Evolutionary conservation across 2,888 invertebrate species (phyloP).

Genomic region (Nomada hirtipes): DNA sequence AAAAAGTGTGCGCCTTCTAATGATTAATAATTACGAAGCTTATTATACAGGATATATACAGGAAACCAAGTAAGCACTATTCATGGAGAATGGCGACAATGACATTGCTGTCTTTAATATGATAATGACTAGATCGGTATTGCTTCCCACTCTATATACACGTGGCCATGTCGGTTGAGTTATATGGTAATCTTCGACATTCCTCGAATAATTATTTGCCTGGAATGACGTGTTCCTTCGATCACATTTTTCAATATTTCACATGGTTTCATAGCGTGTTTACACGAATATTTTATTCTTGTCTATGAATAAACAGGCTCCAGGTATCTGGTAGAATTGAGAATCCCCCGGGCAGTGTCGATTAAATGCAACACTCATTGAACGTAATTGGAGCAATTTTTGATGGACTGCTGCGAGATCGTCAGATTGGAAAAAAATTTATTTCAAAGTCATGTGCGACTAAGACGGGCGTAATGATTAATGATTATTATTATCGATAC

Average conservation of each 20-base stretch:
- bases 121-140: not conserved
- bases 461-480: too few relatives aligned
- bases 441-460: too few relatives aligned
- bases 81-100: constrained; percentile 69
- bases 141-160: not conserved
- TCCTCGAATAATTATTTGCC: not conserved
- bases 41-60: too few relatives aligned
- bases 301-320: not conserved
- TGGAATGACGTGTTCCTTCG: not conserved
- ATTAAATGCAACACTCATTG: not conserved
- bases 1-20: not conserved
- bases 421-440: too few relatives aligned
- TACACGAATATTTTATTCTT: not conserved
- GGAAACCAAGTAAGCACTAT: constrained; percentile 46
- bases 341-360: not conserved
- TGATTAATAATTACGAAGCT: not conserved
- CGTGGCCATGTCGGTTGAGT: not conserved
- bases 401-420: too few relatives aligned
- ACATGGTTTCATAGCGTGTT: not conserved
- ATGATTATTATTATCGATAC: too few relatives aligned
- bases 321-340: not conserved
- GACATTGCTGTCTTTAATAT: constrained; percentile 64
- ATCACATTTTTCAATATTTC: not conserved
- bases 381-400: not conserved
- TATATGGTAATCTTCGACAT: not conserved